Conservation (phyloP, 2,888 invertebrate genomes). For the Agrochola lota region DNA sequence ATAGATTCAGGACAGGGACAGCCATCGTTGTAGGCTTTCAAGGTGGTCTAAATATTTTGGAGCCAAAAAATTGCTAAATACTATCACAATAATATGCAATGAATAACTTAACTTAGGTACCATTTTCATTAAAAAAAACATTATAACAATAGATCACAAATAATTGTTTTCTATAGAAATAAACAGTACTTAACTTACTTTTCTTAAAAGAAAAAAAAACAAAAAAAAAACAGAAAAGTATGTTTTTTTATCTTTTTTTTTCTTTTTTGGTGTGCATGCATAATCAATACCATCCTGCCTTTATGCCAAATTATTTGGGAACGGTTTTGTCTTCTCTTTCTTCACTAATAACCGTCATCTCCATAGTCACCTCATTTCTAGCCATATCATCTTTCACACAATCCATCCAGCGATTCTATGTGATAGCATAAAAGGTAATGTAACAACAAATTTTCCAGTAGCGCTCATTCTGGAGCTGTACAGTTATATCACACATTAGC, state of each 20-base stretch:
- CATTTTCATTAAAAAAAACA: not conserved
- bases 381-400: not conserved
- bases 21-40: too few species aligned
- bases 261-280: not conserved
- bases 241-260: not conserved
- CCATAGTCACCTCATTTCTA: too few species aligned
- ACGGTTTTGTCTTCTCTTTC: too few species aligned
- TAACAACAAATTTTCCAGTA: too few species aligned
- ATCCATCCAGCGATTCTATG: not conserved
- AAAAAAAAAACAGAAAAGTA: too few species aligned
- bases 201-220: too few species aligned
- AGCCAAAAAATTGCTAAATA: not conserved
- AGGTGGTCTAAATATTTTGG: not conserved
- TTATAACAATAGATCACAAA: not conserved
- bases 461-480: conserved; percentile 29
- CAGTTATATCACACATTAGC: conserved; percentile 52
- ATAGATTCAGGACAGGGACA: not conserved
- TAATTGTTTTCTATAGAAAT: not conserved
- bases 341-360: not conserved
- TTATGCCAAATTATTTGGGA: not conserved
- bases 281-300: not conserved
- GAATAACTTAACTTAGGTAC: not conserved
- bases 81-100: too few species aligned
- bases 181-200: not conserved
- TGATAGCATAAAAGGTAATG: not conserved